These are phyloP conservation scores for Setophaga petechia DNA, from an alignment of 2,113 vertebrate species.

Conservation along the genomic window DNA sequence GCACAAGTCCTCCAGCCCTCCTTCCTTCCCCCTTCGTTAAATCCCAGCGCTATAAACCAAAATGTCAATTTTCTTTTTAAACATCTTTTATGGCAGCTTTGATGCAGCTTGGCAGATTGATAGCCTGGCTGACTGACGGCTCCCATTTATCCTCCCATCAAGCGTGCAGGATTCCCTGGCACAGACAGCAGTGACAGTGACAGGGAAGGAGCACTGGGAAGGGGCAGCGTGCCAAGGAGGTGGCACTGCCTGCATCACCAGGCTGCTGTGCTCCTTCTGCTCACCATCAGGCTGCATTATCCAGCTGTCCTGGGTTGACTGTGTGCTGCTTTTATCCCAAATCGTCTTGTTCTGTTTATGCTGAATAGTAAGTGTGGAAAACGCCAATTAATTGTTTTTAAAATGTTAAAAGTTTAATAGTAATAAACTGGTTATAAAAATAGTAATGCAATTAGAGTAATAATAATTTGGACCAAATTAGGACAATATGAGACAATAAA, in stretches of 20 bases:
- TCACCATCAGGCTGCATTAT: neutral
- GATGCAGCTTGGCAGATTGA: conserved; percentile 54
- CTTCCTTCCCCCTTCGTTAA: neutral
- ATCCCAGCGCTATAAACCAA: conserved; percentile 16
- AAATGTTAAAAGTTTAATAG: too few species aligned
- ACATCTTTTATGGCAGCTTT: conserved; percentile 38
- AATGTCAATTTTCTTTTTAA: conserved; percentile 64
- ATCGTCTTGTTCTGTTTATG: too few species aligned
- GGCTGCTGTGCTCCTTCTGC: neutral
- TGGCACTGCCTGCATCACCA: neutral
- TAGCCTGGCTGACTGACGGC: neutral
- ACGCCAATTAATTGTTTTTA: too few species aligned
- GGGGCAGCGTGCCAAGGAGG: neutral
- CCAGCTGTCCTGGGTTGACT: neutral
- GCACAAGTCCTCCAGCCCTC: neutral
- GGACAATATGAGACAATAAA: too few species aligned
- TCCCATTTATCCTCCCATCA: neutral
- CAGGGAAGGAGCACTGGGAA: neutral
- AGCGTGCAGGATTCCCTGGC: neutral
- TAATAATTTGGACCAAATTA: too few species aligned
- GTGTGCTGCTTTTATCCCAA: too few species aligned
- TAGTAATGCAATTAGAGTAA: too few species aligned
- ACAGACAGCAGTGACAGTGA: neutral
- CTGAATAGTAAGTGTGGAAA: too few species aligned
- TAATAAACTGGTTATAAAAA: too few species aligned